Percentiles rank a stretch among this genome's conserved stretches.
Evolutionary conservation across 2,888 invertebrate species (phyloP).

Genomic region (Synergus gifuensis): DNA sequence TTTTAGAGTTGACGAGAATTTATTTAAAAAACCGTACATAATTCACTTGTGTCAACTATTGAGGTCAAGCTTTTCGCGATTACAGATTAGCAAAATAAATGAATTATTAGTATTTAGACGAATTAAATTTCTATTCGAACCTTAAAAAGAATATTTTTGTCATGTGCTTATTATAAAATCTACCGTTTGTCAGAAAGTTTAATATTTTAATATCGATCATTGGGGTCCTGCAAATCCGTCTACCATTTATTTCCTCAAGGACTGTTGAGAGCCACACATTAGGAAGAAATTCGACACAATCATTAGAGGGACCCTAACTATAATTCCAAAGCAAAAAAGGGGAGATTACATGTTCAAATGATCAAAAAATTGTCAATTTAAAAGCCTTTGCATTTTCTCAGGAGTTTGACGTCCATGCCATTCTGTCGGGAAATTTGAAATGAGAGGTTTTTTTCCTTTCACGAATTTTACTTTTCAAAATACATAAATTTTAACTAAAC

Average conservation of each 20-base stretch:
- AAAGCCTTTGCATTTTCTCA: not conserved
- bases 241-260: not conserved
- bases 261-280: not conserved
- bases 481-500: not conserved
- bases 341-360: not conserved
- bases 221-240: not conserved
- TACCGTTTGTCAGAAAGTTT: not conserved
- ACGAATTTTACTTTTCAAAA: not conserved
- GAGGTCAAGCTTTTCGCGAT: not conserved
- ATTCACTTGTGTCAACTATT: not conserved
- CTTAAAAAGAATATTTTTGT: too few species aligned
- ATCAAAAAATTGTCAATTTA: not conserved
- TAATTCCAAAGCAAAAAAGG: not conserved
- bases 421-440: not conserved
- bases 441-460: not conserved
- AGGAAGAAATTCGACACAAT: constrained; percentile 5
- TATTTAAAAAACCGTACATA: not conserved
- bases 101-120: not conserved
- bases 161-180: not conserved
- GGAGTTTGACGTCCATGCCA: not conserved
- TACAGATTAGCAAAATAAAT: not conserved
- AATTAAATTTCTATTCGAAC: too few species aligned
- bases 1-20: not conserved
- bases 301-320: not conserved
- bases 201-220: not conserved